Base-by-base conservation (phyloP, 2,113 vertebrate genomes). In the Triplophysa siluroides region DNA sequence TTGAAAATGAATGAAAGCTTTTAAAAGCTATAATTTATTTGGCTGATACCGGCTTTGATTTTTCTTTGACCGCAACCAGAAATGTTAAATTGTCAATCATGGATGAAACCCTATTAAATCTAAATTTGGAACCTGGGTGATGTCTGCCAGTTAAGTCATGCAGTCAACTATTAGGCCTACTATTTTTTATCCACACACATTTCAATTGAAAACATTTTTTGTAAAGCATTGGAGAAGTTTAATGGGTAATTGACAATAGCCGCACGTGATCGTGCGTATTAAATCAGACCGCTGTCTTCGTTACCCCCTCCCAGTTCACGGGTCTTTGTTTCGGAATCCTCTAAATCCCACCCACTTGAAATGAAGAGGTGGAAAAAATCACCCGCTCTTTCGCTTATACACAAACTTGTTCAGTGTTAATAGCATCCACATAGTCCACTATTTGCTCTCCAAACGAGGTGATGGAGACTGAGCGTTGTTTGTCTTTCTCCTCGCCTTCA, bases 381-480 rank as follows among this genome's bases (percentile, higher is more conserved):
- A 10, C 77, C 72, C 76, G 74, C 43, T 63, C 61, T 76, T 68
- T 68, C 85, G 77, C 85, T 52, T 43, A 82, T 87, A 85, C 85
- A 88, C 88, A 38, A 83, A 84, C 87, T 79, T 82, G 86, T 88
- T 67, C 79, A 67, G 85, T 62, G 79, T 76, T 78, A 72, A 79
- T 81, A 88, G 86, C 83, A 85, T 85, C 62, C 87, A 38, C 33
- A 38, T 85, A 85, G 86, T 91, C 82, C 47, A 86, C 88, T 23
- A 65, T 82, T 81, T 86, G 80, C 83, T 81, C 73, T 82, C 73
- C 86, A 86, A 88, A 43, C 78, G 78, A 63, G 83, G 81, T 87
- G 84, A 96, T 96, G 95, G 94, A 96, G 88, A 88, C 92, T 23
- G 92, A 93, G 81, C 89, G 82, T 84, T 94, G 95, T 87, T 86